phyloP scores from a whole-genome alignment of 2,797 vertebrate genomes.

The Pangasius sanitwongsei region DNA sequence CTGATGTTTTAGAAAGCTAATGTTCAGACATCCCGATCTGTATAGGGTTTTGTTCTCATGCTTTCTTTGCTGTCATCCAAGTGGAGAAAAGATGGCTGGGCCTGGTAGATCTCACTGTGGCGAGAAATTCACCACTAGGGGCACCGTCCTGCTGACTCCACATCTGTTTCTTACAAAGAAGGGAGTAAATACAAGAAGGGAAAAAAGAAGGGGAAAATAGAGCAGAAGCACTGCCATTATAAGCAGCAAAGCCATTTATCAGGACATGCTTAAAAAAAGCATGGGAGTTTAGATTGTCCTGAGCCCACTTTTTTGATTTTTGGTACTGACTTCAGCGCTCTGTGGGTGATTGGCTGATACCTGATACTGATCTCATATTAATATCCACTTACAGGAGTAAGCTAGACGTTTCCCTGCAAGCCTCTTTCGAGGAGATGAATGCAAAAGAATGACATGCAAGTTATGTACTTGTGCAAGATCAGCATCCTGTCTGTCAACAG shows the following conservation, averaged over 20 bases:
- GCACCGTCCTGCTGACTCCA: not conserved
- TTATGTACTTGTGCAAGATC: not conserved
- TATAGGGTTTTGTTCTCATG: not conserved
- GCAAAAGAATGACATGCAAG: not conserved
- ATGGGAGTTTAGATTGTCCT: not conserved
- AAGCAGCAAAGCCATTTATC: too few species aligned
- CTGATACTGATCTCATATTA: not conserved
- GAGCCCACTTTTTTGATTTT: not conserved
- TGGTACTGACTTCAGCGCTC: not conserved
- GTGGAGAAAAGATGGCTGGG: too few species aligned
- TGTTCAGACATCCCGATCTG: not conserved
- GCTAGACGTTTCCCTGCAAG: not conserved
- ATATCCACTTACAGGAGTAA: not conserved
- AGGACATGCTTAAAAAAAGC: too few species aligned
- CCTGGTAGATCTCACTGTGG: too few species aligned
- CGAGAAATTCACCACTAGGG: not conserved
- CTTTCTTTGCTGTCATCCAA: too few species aligned
- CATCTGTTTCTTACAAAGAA: too few species aligned
- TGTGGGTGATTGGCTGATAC: not conserved
- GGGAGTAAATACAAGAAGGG: too few species aligned
- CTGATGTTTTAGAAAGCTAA: not conserved
- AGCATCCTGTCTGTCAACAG: too few species aligned
- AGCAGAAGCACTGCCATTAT: too few species aligned
- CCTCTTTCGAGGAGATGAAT: not conserved
- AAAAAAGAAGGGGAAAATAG: too few species aligned